Base-by-base conservation (phyloP, 2,888 invertebrate species). In the Imbricaverruca yamaguchii region DNA sequence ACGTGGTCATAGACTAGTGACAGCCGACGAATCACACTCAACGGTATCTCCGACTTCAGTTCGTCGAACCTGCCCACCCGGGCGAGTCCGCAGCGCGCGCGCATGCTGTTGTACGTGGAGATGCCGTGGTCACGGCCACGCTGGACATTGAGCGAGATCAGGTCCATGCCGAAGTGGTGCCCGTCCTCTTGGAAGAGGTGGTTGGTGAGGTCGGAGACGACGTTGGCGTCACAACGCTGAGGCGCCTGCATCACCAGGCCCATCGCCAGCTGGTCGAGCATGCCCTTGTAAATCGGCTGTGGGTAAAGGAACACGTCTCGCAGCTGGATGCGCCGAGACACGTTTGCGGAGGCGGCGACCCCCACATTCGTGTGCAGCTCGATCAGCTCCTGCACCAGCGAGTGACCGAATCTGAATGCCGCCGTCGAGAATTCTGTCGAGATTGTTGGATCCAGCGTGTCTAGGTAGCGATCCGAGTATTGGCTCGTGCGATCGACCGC, bases 1-100 rank as follows among this genome's bases (percentile, higher is more conserved):
- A 93, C 91, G 63, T 89, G 89, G 6, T 87, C 87, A 86, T 94
- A 94, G 0, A 93, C 56, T 15, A 25, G 7, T 13, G 11, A 11
- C 23, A 79, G 56, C 23, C 13, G 15, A 21, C 21, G 18, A 13
- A 74, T 15, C 55, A 81, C 83, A 0, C 69, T 59, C 4, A 56
- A 69, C n/a, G 81, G 81, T 0, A 83, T 23, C 25, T 81, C 80
- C 12, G 81, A 81, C 4, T 67, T 65, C 12, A 83, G 78, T 74
- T 82, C 83, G 13, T 63, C 65, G 53, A 82, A 82, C n/a, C 57
- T 78, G 18, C n/a, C 53, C 2, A 81, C 83, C 21, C 80, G 56
- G 39, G 80, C 80, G 1, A 83, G 80, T 0, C 81, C 82, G 59
- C 83, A 81, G 8, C 79, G 80, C 25, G n/a, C 78, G 15, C 83